Conservation (phyloP, 2,113 vertebrate species). For the Vombatus ursinus region DNA sequence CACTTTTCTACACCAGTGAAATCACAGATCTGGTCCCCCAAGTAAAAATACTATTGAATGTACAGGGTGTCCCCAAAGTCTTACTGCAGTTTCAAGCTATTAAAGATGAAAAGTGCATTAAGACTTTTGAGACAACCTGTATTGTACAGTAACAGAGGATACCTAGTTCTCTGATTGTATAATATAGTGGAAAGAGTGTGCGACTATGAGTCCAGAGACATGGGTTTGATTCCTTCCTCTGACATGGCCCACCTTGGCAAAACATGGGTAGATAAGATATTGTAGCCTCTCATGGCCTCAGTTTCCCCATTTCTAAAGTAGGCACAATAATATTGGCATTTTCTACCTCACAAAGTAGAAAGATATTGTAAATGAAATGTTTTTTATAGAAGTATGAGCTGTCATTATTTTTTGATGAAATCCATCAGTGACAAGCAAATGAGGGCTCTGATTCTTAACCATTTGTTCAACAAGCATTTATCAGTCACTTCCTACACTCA, state of each 20-base stretch:
- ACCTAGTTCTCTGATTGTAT: neutral
- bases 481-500: neutral
- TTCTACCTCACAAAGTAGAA: neutral
- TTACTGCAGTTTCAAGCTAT: neutral
- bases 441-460: conserved; percentile 36
- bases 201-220: neutral
- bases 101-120: neutral
- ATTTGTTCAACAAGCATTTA: neutral
- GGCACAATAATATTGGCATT: neutral
- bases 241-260: neutral
- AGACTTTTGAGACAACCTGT: neutral
- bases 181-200: neutral
- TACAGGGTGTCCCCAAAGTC: neutral
- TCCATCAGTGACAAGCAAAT: conserved; percentile 35
- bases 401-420: conserved; percentile 29
- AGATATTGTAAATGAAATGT: neutral
- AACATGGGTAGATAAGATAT: neutral
- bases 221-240: neutral
- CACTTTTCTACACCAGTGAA: neutral
- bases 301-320: neutral
- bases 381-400: neutral
- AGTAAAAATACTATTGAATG: neutral
- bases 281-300: neutral
- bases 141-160: neutral
- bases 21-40: neutral